Evolutionary conservation across 2,113 vertebrate genomes (phyloP).

Genomic region (Coreoperca whiteheadi): DNA sequence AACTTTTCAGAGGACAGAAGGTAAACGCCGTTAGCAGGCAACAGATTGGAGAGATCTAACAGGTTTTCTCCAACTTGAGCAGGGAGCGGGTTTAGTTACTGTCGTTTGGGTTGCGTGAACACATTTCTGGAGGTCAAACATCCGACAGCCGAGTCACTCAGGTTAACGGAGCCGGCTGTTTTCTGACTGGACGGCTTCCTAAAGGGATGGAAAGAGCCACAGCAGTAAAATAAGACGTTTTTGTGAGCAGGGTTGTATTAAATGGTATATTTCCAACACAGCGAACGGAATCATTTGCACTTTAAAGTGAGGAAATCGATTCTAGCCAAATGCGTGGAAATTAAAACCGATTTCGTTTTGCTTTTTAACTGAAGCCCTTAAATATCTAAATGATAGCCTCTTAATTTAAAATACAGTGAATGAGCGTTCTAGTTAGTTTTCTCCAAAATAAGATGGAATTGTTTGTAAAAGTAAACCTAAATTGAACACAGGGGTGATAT

Average conservation of each 20-base stretch:
- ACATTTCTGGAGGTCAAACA: slow-evolving; percentile 4
- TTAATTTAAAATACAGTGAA: background rate
- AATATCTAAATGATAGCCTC: background rate
- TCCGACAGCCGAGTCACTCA: background rate
- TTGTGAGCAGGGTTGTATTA: too few relatives aligned
- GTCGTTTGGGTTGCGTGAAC: background rate
- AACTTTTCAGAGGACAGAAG: background rate
- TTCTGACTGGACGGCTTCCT: slow-evolving; percentile 44
- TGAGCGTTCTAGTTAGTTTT: background rate
- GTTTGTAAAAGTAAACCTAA: background rate
- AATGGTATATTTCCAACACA: fast-evolving
- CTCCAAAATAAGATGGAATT: background rate
- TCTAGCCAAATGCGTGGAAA: background rate
- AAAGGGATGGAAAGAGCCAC: background rate
- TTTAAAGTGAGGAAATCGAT: background rate
- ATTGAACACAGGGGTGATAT: background rate
- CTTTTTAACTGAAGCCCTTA: background rate
- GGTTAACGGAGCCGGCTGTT: background rate
- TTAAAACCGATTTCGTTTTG: background rate
- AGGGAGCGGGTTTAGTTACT: background rate
- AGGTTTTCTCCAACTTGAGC: background rate
- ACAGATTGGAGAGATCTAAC: background rate
- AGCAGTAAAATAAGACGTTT: background rate
- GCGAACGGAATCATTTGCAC: background rate
- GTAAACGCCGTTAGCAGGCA: background rate